Conservation (phyloP, 2,797 vertebrate genomes). For the Chloroceryle amazona region DNA sequence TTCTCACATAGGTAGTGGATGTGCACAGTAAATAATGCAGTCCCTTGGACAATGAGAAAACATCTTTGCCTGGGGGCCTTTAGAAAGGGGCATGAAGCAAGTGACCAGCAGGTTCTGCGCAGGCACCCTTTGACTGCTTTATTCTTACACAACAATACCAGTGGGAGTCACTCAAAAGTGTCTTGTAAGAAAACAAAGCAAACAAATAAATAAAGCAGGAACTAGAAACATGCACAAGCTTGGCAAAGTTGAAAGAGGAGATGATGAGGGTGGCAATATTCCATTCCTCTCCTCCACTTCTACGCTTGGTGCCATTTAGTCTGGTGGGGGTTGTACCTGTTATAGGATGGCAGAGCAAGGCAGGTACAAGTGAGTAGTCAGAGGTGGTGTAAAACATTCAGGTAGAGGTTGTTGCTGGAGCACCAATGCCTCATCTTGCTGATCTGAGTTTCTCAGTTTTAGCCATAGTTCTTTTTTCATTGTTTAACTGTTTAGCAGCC, state of each 20-base stretch:
- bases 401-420: not conserved
- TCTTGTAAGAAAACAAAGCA: not conserved
- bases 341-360: not conserved
- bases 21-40: not conserved
- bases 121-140: not conserved
- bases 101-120: not conserved
- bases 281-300: not conserved
- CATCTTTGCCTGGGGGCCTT: not conserved
- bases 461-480: not conserved
- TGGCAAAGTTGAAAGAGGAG: not conserved
- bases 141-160: not conserved
- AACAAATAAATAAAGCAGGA: not conserved
- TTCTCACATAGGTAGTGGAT: not conserved
- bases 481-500: not conserved
- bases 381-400: not conserved
- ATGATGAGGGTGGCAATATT: not conserved
- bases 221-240: not conserved
- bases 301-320: rapidly evolving
- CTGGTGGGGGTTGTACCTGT: no score
- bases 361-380: not conserved
- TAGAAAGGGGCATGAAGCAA: not conserved
- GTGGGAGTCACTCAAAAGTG: not conserved
- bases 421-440: not conserved
- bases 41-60: not conserved
- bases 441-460: not conserved